Evolutionary conservation across 2,888 invertebrate genomes (phyloP), one percentile per base, ranked within the genome.

Genomic region (Dicyrtomina minuta): DNA sequence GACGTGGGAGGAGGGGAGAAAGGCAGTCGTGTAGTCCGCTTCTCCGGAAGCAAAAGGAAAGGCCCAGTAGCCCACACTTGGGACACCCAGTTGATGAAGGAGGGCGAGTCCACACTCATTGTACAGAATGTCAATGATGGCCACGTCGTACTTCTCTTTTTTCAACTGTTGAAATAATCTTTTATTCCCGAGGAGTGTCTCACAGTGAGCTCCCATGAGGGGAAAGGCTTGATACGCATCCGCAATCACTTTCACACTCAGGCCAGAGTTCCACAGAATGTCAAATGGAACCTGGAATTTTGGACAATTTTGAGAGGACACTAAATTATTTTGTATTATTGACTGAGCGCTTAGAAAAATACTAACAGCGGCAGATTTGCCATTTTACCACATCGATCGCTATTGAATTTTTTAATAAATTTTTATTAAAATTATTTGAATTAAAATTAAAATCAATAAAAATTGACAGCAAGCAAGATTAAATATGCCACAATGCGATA

Each of bases 51-150:
- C 76, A 55, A 79, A 79, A 1, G 80, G 79, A 55, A 80, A 79
- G 1, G 80, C 79, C 81, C 81, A 81, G 73, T 80, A 81, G 13
- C 79, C 80, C 17, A 80, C 77, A 8, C 79, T 73, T n/a, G 80
- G 80, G 15, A 79, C 74, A 15, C 78, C 77, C 6, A 80, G 70
- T 41, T 79, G 78, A 67, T 80, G 75, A 1, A 79, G 76, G 10
- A 81, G 68, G 1, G 80, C 79, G 8, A 81, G 73, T 15, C 80
- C 79, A 67, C 80, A 80, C 61, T 79, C 80, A 58, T 80, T 81
- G 69, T 79, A 79, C 20, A 80, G 65, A 49, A 80, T 72, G 68
- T 80, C 80, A 41, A 81, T 79, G 49, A 81, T 77, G 46, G 79
- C 80, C 1, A 80, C 71, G 46, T 80, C 78, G 69, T 75, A 80